Base-by-base conservation (phyloP, 2,888 invertebrate genomes). In the Hypena proboscidalis region DNA sequence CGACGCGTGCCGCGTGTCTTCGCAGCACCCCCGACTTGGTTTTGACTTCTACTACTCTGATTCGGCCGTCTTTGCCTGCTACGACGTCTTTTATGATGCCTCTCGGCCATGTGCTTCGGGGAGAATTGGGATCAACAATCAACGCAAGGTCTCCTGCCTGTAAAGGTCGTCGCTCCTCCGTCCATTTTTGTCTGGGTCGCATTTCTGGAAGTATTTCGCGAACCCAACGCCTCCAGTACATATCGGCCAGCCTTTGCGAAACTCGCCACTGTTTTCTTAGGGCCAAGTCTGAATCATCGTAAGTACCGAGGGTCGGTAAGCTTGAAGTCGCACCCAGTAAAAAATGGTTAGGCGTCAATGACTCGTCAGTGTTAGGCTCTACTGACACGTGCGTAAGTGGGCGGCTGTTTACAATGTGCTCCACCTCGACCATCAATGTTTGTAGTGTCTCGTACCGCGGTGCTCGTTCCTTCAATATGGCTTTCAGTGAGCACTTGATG, bases 301-400 rank as follows among this genome's bases (percentile, higher is more conserved):
- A 52, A 0, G 5, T 9, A n/a, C 46, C 39, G 3, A 33, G 1
- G 1, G 9, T 4, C 1, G 52, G 47, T 17, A 37, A 5, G 8
- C 27, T 42, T 0, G 60, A 48, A 1, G 57, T 49, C 2, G 52
- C 26, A 1, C 55, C 60, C 1, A 57, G 3, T 1, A 69, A 35
- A 33, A 71, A 65, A 45, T 71, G 66, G 31, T 71, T 71, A 0
- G 66, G 64, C 0, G 56, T 56, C 6, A 51, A 7, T 0, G 52
- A 15, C 9, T 52, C 49, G 1, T 15, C 2, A n/a, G 9, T 21
- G 2, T 19, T 25, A 1, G 41, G 35, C 5, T 43, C n/a, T n/a
- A n/a, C n/a, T n/a, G n/a, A n/a, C n/a, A n/a, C n/a, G n/a, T n/a
- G n/a, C n/a, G n/a, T n/a, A 7, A 58, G 15, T 0, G 56, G 52